phyloP scores from a whole-genome alignment of 1,140 invertebrate genomes.

The Pogonognathellus flavescens region DNA sequence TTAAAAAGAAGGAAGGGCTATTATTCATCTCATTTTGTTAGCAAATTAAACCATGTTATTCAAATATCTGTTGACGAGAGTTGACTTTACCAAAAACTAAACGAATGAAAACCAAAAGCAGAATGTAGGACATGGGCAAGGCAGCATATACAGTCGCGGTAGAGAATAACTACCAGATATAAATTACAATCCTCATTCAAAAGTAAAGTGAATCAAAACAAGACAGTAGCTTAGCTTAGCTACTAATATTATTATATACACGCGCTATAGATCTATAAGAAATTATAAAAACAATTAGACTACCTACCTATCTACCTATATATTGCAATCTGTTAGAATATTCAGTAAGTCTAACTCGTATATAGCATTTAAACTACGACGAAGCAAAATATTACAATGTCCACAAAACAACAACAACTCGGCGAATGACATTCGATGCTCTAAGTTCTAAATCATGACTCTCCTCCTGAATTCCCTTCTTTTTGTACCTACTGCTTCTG shows the following conservation, averaged over 20 bases:
- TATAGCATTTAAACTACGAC: neutral
- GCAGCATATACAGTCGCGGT: conserved; percentile 12
- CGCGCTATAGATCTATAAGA: neutral
- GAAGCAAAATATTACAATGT: neutral
- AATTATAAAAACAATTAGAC: neutral
- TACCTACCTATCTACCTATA: neutral
- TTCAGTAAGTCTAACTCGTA: neutral
- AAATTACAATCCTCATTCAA: neutral
- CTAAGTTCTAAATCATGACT: conserved; percentile 33
- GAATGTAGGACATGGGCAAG: conserved; percentile 54
- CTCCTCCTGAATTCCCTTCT: conserved; percentile 31
- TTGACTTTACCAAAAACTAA: conserved; percentile 35
- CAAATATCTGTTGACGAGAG: conserved; percentile 32
- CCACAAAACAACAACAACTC: neutral
- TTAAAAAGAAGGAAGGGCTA: conserved; percentile 34
- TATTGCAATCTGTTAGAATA: neutral
- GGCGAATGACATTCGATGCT: conserved; percentile 18
- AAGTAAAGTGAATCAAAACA: conserved; percentile 38
- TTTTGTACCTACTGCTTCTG: neutral
- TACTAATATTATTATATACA: conserved; percentile 27
- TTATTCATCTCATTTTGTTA: conserved; percentile 34
- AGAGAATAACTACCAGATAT: neutral
- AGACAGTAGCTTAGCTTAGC: neutral
- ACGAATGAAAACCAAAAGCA: conserved; percentile 26
- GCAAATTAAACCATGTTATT: conserved; percentile 49